Evolutionary conservation across 92 coral and sea anemone genomes (phyloP).

Genomic region (Porites evermanni): DNA sequence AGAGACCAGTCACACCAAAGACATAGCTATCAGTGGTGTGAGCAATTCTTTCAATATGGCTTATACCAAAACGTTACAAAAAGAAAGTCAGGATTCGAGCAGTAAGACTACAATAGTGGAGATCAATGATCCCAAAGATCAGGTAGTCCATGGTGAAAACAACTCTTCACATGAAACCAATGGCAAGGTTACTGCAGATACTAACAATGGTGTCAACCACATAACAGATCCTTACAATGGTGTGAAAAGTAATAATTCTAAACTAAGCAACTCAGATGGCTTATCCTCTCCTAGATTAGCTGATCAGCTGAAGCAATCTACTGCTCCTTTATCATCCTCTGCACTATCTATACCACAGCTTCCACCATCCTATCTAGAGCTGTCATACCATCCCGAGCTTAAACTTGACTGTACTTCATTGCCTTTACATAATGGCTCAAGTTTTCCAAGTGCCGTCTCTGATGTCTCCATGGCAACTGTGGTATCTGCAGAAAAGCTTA

Average conservation of each 20-base stretch:
- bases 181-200: background rate
- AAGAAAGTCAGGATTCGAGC: no score
- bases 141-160: background rate
- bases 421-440: conserved; percentile 50
- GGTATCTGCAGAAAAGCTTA: conserved; percentile 72
- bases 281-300: background rate
- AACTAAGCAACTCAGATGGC: no score
- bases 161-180: conserved; percentile 11
- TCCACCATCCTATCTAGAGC: conserved; percentile 76
- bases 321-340: conserved; percentile 72
- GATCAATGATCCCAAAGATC: background rate
- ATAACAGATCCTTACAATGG: background rate
- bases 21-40: background rate
- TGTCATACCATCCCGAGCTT: conserved; percentile 68
- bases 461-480: conserved; percentile 81
- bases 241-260: background rate
- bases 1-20: background rate
- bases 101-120: background rate
- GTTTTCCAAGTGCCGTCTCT: conserved; percentile 73
- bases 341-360: conserved; percentile 78
- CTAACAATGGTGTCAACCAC: background rate
- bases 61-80: background rate
- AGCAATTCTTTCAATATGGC: background rate
- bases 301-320: conserved; percentile 29
- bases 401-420: conserved; percentile 20